Evolutionary conservation across 2,888 invertebrate genomes (phyloP), one percentile per base, ranked within the genome.

Genomic region (Heteromyza rotundicornis): DNA sequence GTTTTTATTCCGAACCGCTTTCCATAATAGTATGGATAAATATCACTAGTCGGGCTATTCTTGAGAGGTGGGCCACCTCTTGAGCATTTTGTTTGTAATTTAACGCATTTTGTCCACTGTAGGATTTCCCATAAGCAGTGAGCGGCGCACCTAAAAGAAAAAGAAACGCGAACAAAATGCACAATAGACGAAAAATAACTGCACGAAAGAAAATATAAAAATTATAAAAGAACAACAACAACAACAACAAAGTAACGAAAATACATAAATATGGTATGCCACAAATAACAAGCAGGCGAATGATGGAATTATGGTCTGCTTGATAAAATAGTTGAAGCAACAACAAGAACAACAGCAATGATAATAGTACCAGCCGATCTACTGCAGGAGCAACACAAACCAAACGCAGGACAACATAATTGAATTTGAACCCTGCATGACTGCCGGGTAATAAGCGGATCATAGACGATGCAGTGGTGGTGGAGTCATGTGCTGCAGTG

Each of bases 241-340:
- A n/a, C n/a, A n/a, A n/a, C 8, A 40, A 8, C n/a, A n/a, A 8
- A 14, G 14, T 40, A 14, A 40, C 14, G 14, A 12, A 40, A 40
- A 40, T 40, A 40, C 3, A 40, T 40, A 40, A 40, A 40, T 40
- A 40, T 40, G 40, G 14, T n/a, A 40, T 40, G 5, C 14, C n/a
- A 40, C 5, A 40, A 40, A n/a, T 40, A 3, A 40, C n/a, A n/a
- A n/a, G n/a, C 8, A 8, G 40, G n/a, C 10, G n/a, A 40, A 40
- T 40, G 40, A 40, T 40, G 40, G n/a, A 40, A 40, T 40, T n/a
- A 40, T 40, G 40, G 40, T 40, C n/a, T n/a, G 40, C 40, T n/a
- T 7, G 40, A 27, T 10, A 10, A 40, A 40, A 14, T 14, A 12
- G 40, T 40, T n/a, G 40, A 7, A 40, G 27, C 27, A 27, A 27